Percentiles rank a stretch among this genome's conserved stretches.
phyloP scores from a whole-genome alignment of 2,888 invertebrate genomes.

The Stenodema calcarata region DNA sequence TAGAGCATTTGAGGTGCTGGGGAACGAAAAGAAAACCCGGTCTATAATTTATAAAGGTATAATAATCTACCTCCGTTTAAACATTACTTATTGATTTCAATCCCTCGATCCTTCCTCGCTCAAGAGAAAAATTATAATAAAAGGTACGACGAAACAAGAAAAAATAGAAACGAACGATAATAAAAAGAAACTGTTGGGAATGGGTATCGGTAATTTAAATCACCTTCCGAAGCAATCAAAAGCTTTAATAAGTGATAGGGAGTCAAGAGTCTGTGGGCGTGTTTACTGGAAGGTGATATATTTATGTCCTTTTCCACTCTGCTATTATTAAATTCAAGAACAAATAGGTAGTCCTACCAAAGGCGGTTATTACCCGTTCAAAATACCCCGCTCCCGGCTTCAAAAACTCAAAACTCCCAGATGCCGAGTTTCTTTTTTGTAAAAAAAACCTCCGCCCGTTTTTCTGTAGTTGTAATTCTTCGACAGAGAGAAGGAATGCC shows the following conservation, averaged over 20 bases:
- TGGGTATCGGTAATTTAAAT: constrained; percentile 44
- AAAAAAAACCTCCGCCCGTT: neutral
- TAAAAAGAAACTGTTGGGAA: constrained; percentile 39
- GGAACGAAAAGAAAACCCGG: neutral
- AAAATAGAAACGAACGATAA: constrained; percentile 34
- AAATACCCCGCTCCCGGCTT: neutral
- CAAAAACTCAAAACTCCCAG: constrained; percentile 7
- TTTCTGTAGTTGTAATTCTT: constrained; percentile 11
- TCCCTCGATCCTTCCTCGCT: neutral
- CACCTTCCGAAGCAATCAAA: constrained; percentile 47
- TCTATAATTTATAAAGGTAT: neutral
- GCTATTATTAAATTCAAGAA: constrained; percentile 49
- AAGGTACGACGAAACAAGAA: neutral
- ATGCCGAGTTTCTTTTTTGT: constrained; percentile 9
- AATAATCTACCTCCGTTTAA: neutral
- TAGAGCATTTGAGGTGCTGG: neutral
- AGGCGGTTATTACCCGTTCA: constrained; percentile 37
- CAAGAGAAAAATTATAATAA: constrained; percentile 12
- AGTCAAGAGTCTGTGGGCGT: constrained; percentile 36
- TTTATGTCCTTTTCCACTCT: constrained; percentile 48
- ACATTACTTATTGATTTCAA: constrained; percentile 29
- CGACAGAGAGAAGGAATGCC: neutral
- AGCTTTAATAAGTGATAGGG: constrained; percentile 44
- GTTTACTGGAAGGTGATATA: constrained; percentile 48
- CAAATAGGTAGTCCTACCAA: constrained; percentile 45